phyloP scores from a whole-genome alignment of 2,113 vertebrate genomes.

The Podarcis cretensis region DNA sequence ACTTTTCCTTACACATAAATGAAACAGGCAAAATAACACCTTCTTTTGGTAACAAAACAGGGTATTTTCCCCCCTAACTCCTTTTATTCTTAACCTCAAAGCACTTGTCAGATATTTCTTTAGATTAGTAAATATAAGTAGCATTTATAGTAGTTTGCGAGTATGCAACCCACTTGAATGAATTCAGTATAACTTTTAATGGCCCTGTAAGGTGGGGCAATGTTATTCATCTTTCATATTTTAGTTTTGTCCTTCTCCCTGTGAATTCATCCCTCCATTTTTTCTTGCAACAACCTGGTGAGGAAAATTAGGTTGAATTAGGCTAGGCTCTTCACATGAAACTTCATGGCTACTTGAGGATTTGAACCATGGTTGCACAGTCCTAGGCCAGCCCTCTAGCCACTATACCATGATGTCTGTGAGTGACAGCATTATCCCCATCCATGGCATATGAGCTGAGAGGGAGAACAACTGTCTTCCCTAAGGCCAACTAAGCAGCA shows the following conservation, averaged over 20 bases:
- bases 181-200: background rate
- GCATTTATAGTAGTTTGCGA: too few species aligned
- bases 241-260: background rate
- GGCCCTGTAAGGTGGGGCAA: background rate
- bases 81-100: background rate
- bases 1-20: background rate
- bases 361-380: background rate
- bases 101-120: background rate
- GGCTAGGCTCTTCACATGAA: background rate
- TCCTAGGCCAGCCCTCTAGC: background rate
- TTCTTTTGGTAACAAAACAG: background rate
- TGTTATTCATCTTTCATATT: background rate
- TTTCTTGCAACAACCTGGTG: background rate
- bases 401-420: background rate
- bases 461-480: too few species aligned
- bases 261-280: background rate
- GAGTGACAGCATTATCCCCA: too few species aligned
- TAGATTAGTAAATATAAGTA: background rate
- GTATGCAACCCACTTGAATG: background rate
- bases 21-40: background rate
- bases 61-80: background rate
- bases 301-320: background rate
- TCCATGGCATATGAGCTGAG: too few species aligned
- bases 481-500: too few species aligned
- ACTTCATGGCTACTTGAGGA: background rate